Evolutionary conservation across 2,888 invertebrate genomes (phyloP).

Genomic region (Ichneumoninae sp.): DNA sequence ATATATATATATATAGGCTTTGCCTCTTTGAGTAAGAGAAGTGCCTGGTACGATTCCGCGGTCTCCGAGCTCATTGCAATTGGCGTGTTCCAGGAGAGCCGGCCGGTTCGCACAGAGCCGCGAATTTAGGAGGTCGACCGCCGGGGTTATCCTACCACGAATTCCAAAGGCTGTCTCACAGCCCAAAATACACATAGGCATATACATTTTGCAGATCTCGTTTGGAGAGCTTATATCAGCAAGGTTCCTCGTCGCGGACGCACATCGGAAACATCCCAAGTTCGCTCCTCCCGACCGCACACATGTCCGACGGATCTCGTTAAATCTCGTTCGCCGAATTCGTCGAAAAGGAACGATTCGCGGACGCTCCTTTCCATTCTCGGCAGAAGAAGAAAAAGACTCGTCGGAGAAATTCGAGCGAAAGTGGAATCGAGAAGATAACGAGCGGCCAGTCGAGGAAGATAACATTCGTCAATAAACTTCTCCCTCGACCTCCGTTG

Average conservation of each 20-base stretch:
- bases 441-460: background rate
- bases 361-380: background rate
- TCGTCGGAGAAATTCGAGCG: conserved; percentile 6
- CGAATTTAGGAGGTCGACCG: conserved; percentile 66
- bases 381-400: background rate
- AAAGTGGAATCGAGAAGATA: conserved; percentile 3
- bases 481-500: conserved; percentile 19
- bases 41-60: background rate
- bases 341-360: background rate
- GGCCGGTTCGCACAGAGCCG: background rate
- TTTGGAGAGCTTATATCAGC: background rate
- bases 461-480: conserved; percentile 39
- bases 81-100: conserved; percentile 38
- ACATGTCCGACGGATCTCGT: background rate
- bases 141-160: conserved; percentile 66
- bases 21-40: conserved; percentile 19
- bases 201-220: conserved; percentile 6
- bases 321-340: background rate
- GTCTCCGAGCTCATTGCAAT: conserved; percentile 17
- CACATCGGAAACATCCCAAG: background rate
- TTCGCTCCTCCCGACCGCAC: background rate
- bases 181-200: conserved; percentile 32
- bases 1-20: background rate
- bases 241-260: background rate
- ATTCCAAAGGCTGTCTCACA: conserved; percentile 55